phyloP scores from a whole-genome alignment of 1,140 invertebrate species.

The Ceratina australensis region DNA sequence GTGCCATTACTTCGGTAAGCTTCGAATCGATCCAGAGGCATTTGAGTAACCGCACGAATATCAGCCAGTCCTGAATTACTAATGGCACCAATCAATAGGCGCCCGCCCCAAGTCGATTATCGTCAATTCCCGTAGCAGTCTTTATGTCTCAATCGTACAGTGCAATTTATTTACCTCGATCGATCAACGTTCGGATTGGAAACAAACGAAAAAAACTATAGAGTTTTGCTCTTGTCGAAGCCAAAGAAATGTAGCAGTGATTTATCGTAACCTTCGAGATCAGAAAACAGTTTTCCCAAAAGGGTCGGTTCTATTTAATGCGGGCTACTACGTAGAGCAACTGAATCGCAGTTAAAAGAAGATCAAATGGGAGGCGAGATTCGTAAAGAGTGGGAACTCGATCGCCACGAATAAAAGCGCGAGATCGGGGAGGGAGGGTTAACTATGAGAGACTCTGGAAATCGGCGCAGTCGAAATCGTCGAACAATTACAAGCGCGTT shows the following conservation, averaged over 20 bases:
- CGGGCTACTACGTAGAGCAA: not conserved
- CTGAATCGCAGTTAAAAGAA: constrained; percentile 1
- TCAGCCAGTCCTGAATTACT: constrained; percentile 3
- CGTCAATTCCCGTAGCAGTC: not conserved
- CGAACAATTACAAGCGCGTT: constrained; percentile 55
- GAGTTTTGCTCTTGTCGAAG: not conserved
- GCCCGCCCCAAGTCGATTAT: not conserved
- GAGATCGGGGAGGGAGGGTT: constrained; percentile 5
- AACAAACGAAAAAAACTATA: not conserved
- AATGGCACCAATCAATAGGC: constrained; percentile 9
- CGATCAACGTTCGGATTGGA: not conserved
- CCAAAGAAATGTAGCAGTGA: too few species aligned
- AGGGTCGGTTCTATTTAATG: too few species aligned
- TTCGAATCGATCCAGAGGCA: constrained; percentile 12
- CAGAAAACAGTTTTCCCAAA: too few species aligned
- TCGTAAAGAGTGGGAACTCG: not conserved
- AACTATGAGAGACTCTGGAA: constrained; percentile 8
- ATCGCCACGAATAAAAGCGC: constrained; percentile 27
- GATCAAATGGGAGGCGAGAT: not conserved
- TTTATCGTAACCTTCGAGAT: too few species aligned
- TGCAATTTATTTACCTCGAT: not conserved
- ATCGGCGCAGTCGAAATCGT: constrained; percentile 12
- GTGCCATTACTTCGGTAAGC: not conserved
- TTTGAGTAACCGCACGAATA: not conserved
- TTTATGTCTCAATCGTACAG: constrained; percentile 18